These are phyloP conservation scores for Hirtodrosophila cameraria DNA, from an alignment of 2,888 invertebrate species.

Conservation along the genomic window DNA sequence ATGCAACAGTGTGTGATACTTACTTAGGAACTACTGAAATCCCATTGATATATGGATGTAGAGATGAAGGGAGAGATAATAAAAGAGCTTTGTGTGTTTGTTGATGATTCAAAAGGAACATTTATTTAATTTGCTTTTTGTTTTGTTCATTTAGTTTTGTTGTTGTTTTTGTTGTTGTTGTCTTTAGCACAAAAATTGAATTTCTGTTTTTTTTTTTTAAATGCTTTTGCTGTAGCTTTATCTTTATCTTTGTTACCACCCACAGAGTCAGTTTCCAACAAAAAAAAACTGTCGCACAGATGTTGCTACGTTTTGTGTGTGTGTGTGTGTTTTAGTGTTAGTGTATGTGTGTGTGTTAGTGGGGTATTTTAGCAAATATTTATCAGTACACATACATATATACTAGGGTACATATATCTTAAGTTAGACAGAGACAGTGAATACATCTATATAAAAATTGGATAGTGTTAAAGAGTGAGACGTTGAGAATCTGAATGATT, in stretches of 20 bases:
- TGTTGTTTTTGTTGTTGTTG: constrained; percentile 18
- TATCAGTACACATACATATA: constrained; percentile 70
- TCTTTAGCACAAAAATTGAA: constrained; percentile 69
- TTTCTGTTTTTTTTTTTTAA: constrained; percentile 59
- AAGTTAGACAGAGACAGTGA: constrained; percentile 75
- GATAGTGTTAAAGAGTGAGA: constrained; percentile 66
- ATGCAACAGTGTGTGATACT: constrained; percentile 26
- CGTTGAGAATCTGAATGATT: constrained; percentile 65
- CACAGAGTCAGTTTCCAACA: constrained; percentile 36
- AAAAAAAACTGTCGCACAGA: constrained; percentile 54
- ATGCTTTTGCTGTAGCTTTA: constrained; percentile 38
- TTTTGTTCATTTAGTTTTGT: constrained; percentile 44
- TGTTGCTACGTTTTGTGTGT: constrained; percentile 29
- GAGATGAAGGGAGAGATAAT: constrained; percentile 36
- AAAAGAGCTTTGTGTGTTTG: constrained; percentile 49
- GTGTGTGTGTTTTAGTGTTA: constrained; percentile 12
- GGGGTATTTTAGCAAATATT: constrained; percentile 59
- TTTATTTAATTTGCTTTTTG: constrained; percentile 77
- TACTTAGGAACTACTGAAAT: constrained; percentile 2
- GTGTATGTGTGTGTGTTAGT: constrained; percentile 24
- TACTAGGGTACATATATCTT: constrained; percentile 65
- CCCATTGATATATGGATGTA: constrained; percentile 6
- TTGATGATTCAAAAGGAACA: constrained; percentile 80
- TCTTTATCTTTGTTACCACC: constrained; percentile 49
- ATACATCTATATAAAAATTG: constrained; percentile 71